Conservation (phyloP, 2,797 vertebrate species). For the Furcifer pardalis region DNA sequence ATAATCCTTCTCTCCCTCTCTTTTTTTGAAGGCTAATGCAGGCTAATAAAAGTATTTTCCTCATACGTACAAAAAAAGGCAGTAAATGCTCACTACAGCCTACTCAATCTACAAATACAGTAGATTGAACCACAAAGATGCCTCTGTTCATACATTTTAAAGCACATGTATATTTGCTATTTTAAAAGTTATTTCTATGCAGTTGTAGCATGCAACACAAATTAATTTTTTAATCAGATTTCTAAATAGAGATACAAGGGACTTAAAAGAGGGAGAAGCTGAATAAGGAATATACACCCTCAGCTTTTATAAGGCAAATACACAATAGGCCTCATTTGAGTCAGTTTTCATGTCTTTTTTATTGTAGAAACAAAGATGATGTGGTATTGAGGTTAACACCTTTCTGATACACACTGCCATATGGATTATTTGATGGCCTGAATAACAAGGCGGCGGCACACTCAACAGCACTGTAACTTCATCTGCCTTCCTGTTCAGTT, state of each 20-base stretch:
- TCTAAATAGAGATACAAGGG: background rate
- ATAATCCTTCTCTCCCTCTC: no score
- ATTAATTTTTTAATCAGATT: background rate
- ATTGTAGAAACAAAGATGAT: background rate
- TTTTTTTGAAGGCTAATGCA: background rate
- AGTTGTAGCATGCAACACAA: background rate
- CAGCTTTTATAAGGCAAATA: slow-evolving; percentile 2
- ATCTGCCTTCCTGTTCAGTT: background rate
- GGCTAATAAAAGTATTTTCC: background rate
- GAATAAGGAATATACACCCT: background rate
- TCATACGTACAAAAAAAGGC: background rate
- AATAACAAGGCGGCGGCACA: background rate
- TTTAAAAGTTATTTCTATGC: background rate
- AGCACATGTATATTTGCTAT: background rate
- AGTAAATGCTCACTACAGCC: background rate
- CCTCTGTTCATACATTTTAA: background rate
- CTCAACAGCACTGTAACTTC: background rate
- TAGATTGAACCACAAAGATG: background rate
- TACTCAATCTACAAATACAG: background rate
- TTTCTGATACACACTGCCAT: background rate
- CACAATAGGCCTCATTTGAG: background rate
- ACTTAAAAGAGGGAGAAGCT: background rate
- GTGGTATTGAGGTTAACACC: background rate
- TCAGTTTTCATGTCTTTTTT: background rate
- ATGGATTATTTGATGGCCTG: slow-evolving; percentile 1